phyloP scores from a whole-genome alignment of 2,797 vertebrate species.

The Eremophila alpestris region DNA sequence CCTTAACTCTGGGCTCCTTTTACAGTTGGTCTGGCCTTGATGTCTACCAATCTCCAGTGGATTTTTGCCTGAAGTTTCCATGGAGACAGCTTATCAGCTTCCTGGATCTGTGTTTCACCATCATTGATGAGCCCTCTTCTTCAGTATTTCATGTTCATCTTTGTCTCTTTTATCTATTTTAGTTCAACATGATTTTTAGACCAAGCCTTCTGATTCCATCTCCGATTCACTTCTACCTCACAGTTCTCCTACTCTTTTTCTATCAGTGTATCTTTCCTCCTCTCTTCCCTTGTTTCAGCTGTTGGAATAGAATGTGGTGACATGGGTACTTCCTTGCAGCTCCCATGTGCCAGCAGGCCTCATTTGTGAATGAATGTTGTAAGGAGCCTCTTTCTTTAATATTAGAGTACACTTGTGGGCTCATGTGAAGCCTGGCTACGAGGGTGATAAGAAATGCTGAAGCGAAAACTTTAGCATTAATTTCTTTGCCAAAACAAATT shows the following conservation, averaged over 20 bases:
- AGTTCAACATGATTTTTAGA: neutral
- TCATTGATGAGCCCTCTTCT: neutral
- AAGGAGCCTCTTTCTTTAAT: neutral
- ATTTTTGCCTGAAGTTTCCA: neutral
- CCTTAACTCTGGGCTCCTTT: neutral
- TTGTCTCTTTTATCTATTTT: neutral
- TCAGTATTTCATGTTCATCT: neutral
- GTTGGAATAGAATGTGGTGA: neutral
- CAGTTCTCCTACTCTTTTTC: neutral
- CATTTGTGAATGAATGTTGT: neutral
- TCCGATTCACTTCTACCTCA: neutral
- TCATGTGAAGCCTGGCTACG: neutral
- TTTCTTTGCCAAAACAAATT: neutral
- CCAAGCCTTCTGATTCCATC: neutral
- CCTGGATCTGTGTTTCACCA: neutral
- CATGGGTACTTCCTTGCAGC: neutral
- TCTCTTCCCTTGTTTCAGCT: neutral
- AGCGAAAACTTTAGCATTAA: neutral
- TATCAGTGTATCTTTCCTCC: neutral
- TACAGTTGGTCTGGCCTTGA: neutral
- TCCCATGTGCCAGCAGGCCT: neutral
- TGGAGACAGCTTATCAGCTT: neutral
- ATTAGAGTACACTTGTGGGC: neutral
- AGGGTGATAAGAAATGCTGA: neutral
- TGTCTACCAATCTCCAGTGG: neutral